These are phyloP conservation scores for Cariama cristata DNA, from an alignment of 2,113 vertebrate species.

Conservation along the genomic window DNA sequence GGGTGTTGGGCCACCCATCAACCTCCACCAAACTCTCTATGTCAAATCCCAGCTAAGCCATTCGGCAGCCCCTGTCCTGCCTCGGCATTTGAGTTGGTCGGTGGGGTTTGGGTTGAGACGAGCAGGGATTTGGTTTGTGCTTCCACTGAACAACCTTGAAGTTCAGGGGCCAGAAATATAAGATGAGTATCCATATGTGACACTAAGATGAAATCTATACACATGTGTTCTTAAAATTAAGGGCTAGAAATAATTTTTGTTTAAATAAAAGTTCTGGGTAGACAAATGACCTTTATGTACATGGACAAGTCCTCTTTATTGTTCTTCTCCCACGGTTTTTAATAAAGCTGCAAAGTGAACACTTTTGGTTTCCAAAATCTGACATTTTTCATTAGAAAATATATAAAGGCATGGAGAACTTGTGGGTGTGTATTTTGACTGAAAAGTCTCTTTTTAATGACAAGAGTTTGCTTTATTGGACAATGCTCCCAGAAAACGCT, in stretches of 20 bases:
- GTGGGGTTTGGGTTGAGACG: neutral
- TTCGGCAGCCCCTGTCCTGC: fast-evolving
- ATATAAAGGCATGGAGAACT: neutral
- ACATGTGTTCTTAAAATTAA: neutral
- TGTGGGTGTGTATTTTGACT: neutral
- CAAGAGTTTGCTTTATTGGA: neutral
- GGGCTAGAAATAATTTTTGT: neutral
- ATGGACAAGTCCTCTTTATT: neutral
- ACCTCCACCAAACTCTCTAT: neutral
- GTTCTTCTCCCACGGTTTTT: neutral
- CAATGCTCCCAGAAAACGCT: neutral
- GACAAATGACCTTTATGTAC: neutral
- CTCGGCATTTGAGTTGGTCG: neutral
- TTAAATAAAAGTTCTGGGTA: neutral
- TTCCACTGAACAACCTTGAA: neutral
- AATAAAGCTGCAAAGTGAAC: neutral
- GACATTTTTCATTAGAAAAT: neutral
- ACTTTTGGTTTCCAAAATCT: neutral
- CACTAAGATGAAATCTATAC: neutral
- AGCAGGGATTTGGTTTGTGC: neutral
- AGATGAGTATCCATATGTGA: neutral
- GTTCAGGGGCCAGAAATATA: neutral
- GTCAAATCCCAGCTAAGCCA: neutral
- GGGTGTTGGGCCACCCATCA: neutral
- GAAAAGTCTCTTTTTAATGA: neutral